Base-by-base conservation (phyloP, 2,797 vertebrate genomes). In the Lutjanus campechanus region DNA sequence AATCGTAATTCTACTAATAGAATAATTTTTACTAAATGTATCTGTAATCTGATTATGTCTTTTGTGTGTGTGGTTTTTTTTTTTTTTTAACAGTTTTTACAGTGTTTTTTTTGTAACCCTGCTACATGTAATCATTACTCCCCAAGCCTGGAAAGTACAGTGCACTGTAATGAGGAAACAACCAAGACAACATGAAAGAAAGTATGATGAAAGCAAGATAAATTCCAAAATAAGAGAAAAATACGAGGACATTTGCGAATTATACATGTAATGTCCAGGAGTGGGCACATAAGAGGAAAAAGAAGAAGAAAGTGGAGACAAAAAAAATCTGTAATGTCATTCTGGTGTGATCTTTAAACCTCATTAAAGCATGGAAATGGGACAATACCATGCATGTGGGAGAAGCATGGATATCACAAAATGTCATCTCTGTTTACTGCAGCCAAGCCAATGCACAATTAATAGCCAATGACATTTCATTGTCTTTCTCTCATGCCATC, bases 391-490 rank as follows among this genome's bases (percentile, higher is more conserved):
- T 54, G 70, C 72, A 79, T 65, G 77, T 65, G 73, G 69, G 72
- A 78, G 73, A 89, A 50, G 69, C 69, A 51, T 41, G 40, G 68
- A 68, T 87, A 86, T 84, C 81, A 77, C 73, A 77, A 91, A 92
- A 94, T 91, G 90, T 89, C 90, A 92, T 89, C 90, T 89, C 71
- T 91, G 79, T 93, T 95, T 92, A 87, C 90, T 81, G 59, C 56
- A 58, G 78, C 82, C 82, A 86, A 67, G 86, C 82, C 79, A 84
- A 65, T 59, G 84, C 80, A 88, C 82, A 92, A 89, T 94, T 93
- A 94, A 92, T 89, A 92, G 81, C 87, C 81, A 81, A 81, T 91
- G 93, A 90, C 92, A 93, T 94, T 94, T 92, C 62, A 68, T 75
- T 71, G 72, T 88, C 76, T 79, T 72, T 67, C 80, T 88, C 82